Conservation (phyloP, 2,113 vertebrate species). For the Podiceps cristatus region DNA sequence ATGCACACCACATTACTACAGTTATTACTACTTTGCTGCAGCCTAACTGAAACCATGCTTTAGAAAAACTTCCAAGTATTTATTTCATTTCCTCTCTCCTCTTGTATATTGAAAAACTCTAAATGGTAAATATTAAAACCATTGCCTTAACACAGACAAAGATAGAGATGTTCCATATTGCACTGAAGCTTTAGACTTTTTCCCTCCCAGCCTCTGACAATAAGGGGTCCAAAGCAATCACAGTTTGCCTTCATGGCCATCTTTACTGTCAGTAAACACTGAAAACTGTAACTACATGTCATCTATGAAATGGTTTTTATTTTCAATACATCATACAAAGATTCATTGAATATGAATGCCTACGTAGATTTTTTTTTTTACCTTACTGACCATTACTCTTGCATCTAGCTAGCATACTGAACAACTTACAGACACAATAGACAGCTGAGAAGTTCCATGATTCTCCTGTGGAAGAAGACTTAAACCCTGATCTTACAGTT, state of each 20-base stretch:
- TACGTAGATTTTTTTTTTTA: background rate
- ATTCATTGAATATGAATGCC: background rate
- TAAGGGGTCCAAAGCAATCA: background rate
- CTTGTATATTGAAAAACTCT: background rate
- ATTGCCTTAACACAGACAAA: background rate
- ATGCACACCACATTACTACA: background rate
- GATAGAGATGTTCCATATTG: background rate
- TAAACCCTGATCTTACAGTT: background rate
- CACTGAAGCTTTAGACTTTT: background rate
- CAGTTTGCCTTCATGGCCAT: background rate
- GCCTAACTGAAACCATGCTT: background rate
- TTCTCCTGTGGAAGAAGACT: background rate
- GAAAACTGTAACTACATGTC: background rate
- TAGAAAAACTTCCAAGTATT: background rate
- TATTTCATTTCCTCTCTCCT: background rate
- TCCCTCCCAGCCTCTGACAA: background rate
- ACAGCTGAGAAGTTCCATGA: background rate
- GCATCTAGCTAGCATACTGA: background rate
- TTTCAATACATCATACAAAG: background rate
- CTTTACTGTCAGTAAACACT: background rate
- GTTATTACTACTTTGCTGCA: background rate
- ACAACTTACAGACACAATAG: background rate
- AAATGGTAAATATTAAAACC: background rate
- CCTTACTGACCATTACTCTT: background rate
- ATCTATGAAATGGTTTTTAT: background rate